Base-by-base conservation (phyloP, 2,113 vertebrate genomes). In the Erpornis zantholeuca region DNA sequence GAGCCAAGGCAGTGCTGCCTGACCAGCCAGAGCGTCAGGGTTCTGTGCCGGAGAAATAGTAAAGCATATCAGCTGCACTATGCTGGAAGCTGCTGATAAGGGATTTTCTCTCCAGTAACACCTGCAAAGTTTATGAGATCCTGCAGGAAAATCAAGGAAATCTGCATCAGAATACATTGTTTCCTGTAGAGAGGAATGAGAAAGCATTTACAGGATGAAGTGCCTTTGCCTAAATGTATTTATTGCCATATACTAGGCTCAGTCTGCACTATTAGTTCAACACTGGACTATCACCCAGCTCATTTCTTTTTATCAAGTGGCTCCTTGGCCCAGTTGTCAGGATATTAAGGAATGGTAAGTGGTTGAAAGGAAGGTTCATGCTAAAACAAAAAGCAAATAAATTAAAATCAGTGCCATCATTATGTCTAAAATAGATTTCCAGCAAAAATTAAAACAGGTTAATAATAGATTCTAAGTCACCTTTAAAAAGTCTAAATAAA, bases 61-160 rank as follows among this genome's bases (percentile, higher is more conserved):
- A 42, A 90, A 85, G 42, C 31, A 11, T 59, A 71, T 75, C 65
- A 82, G 50, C 47, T 88, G 54, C 71, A 54, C 72, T 83, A 1
- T 47, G 29, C 45, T 94, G 78, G 56, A 83, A 76, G 64, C 60
- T 76, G 72, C 78, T 89, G 75, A 17, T 70, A 79, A 65, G 69
- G 42, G 70, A 60, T 82, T 86, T 91, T 86, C 82, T 94, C 63
- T 84, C 19, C 21, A 83, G 35, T 56, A 79, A 72, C 93, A 97
- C 96, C 92, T 97, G 93, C 70, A 81, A 79, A 53, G 42, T 97
- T 97, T 97, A 96, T 91, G 96, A 97, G 90, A 85, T 97, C 79
- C 87, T 94, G 23, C 4, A 90, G 84, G 73, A 91, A 92, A 91
- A 93, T 65, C 21, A 40, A 49, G 75, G 68, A 92, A 88, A 96